Conservation (phyloP, 2,888 invertebrate species). For the Drosophila meridionalis region DNA sequence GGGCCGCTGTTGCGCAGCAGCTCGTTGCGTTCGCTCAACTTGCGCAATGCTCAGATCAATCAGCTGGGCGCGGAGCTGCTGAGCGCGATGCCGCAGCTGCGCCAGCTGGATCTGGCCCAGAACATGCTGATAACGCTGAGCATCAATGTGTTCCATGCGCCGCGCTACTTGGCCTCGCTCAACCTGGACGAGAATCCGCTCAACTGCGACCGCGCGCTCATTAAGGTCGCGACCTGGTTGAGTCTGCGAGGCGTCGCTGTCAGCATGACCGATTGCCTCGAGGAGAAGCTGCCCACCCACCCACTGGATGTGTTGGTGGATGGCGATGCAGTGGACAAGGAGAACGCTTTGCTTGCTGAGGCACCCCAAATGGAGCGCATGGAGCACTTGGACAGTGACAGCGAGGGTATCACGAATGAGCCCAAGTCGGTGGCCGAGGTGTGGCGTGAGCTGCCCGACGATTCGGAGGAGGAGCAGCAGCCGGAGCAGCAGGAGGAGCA, state of each 20-base stretch:
- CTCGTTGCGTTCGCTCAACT: slow-evolving; percentile 86
- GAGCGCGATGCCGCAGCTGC: slow-evolving; percentile 86
- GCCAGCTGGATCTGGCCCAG: slow-evolving; percentile 87
- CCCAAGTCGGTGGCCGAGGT: slow-evolving; percentile 54
- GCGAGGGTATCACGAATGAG: slow-evolving; percentile 1
- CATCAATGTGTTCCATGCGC: slow-evolving; percentile 85
- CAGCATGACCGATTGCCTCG: slow-evolving; percentile 71
- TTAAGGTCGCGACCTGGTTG: slow-evolving; percentile 69
- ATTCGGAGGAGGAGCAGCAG: slow-evolving; percentile 45
- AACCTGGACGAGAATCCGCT: slow-evolving; percentile 87
- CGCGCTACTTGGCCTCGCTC: slow-evolving; percentile 86
- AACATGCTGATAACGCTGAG: slow-evolving; percentile 87
- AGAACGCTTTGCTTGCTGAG: neutral
- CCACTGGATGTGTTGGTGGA: slow-evolving; percentile 21
- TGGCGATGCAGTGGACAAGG: neutral
- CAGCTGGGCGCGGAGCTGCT: slow-evolving; percentile 86
- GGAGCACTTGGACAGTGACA: slow-evolving; percentile 45
- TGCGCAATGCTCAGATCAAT: slow-evolving; percentile 87
- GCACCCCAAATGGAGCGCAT: slow-evolving; percentile 77
- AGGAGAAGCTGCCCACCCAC: slow-evolving; percentile 25
- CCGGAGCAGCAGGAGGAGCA: slow-evolving; percentile 16
- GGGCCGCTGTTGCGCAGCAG: slow-evolving; percentile 87
- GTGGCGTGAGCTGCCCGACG: slow-evolving; percentile 54
- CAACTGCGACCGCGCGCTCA: slow-evolving; percentile 86
- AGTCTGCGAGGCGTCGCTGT: slow-evolving; percentile 67